Base-by-base conservation (phyloP, 2,113 vertebrate genomes). In the cattle (Bos taurus) region DNA sequence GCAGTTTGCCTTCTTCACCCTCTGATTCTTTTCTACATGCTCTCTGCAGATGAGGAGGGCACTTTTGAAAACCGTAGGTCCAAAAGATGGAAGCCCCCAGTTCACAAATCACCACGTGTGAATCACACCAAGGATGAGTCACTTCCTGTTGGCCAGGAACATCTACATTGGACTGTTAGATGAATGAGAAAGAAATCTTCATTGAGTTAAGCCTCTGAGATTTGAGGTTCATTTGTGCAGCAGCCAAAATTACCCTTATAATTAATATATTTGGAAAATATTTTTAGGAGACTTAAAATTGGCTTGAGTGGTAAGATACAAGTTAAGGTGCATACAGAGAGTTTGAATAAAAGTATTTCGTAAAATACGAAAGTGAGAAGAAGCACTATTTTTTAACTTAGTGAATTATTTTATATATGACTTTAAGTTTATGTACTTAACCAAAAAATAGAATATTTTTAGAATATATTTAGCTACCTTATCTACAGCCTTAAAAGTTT, bases 351-450 rank as follows among this genome's bases (percentile, higher is more conserved):
- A 86, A 94, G 21, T n/a, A 17, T 74, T 94, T 80, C 62, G 57
- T 84, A 90, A 93, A 96, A 59, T n/a, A 2, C 28, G 36, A 95
- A 95, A 87, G 40, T 97, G 46, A 26, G 83, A 84, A 81, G 78
- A 59, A 74, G 5, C 16, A 57, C 6, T 64, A 74, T 74, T 88
- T 95, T 95, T 89, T 56, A 90, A 64, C 10, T 90, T 67, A 88
- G 33, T 43, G 40, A 86, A 50, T 94, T 85, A 60, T 83, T 95
- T 90, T 93, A 84, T 40, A 80, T 62, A 33, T 84, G 12, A 64
- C 77, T 97, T 97, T 97, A 92, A 92, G 91, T 88, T 17, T 91
- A 57, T 77, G 21, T 91, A 56, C 15, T 2, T 59, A 86, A 59
- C 40, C 80, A 60, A 88, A 97, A 94, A 94, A 50, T 48, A 25